phyloP scores from a whole-genome alignment of 1,140 invertebrate species.

The Helicoverpa zea region DNA sequence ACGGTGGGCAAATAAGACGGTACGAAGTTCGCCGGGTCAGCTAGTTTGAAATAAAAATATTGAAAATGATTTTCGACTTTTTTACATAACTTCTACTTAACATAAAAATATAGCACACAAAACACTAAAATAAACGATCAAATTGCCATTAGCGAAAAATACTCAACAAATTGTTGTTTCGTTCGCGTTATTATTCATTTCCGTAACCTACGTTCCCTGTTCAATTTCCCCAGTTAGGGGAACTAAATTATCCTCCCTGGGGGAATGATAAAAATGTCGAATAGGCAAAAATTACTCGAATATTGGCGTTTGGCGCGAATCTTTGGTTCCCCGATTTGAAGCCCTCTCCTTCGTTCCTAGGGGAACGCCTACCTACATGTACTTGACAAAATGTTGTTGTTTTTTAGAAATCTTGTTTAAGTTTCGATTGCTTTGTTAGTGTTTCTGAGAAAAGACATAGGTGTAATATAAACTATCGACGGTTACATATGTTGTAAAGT shows the following conservation, averaged over 20 bases:
- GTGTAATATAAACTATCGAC: not conserved
- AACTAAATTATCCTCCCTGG: slow-evolving; percentile 57
- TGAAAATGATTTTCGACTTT: too few species aligned
- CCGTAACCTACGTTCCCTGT: slow-evolving; percentile 9
- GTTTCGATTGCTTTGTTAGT: too few species aligned
- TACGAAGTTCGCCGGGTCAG: too few species aligned
- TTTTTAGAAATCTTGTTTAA: not conserved
- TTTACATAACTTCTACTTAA: not conserved
- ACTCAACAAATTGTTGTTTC: slow-evolving; percentile 8
- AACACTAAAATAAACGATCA: not conserved
- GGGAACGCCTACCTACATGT: not conserved
- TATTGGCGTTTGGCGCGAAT: slow-evolving; percentile 41
- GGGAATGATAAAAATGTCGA: slow-evolving; percentile 56
- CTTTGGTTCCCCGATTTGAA: not conserved
- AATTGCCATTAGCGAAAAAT: not conserved
- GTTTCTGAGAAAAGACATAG: too few species aligned
- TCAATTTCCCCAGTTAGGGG: slow-evolving; percentile 52
- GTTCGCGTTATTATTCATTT: slow-evolving; percentile 5
- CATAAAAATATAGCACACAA: not conserved
- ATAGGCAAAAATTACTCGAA: slow-evolving; percentile 49
- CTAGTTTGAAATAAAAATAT: too few species aligned
- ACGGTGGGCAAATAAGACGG: too few species aligned
- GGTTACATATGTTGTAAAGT: not conserved
- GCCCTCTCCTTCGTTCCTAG: not conserved
- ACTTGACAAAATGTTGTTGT: not conserved